Evolutionary conservation across 2,797 vertebrate genomes (phyloP), one percentile per base, ranked within the genome.

Genomic region (Synanceia verrucosa): DNA sequence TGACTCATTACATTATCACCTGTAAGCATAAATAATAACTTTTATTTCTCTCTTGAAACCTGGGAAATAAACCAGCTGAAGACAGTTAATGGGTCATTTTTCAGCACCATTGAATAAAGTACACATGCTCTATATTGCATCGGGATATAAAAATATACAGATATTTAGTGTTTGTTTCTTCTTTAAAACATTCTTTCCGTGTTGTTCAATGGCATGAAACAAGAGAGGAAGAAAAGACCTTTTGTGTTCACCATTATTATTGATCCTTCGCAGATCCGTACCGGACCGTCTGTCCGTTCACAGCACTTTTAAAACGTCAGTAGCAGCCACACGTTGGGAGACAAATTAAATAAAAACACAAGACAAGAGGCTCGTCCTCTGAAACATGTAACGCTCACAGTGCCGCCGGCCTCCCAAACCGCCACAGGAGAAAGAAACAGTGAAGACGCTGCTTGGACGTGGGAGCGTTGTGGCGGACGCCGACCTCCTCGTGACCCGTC

Each of bases 41-140:
- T 92, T 88, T 89, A 86, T 89, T 73, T 90, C 91, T 90, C 88
- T 91, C 89, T 90, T 86, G 78, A 90, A 87, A 90, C 89, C 83
- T 90, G 85, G 87, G 92, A 88, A 91, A 91, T 88, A 86, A 90
- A 89, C 83, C 76, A 92, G 93, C 91, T 91, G 91, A 94, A 92
- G 92, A 94, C 94, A 95, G 94, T 93, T 92, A n/a, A 91, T 57
- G 85, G 92, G 93, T 95, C 93, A 87, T 91, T 87, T n/a, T 93
- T 93, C 93, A 95, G 94, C 94, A 95, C 93, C 94, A 93, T 90
- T 93, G 90, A 92, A 89, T 92, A 91, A 85, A n/a, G n/a, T n/a
- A n/a, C 94, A 95, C 94, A 94, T 94, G 94, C 94, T 95, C 91
- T 88, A 91, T 94, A 94, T 94, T 95, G 93, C 94, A 94, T 94